Conservation (phyloP, 1,140 invertebrate genomes). For the Hylyphantes graminicola region DNA sequence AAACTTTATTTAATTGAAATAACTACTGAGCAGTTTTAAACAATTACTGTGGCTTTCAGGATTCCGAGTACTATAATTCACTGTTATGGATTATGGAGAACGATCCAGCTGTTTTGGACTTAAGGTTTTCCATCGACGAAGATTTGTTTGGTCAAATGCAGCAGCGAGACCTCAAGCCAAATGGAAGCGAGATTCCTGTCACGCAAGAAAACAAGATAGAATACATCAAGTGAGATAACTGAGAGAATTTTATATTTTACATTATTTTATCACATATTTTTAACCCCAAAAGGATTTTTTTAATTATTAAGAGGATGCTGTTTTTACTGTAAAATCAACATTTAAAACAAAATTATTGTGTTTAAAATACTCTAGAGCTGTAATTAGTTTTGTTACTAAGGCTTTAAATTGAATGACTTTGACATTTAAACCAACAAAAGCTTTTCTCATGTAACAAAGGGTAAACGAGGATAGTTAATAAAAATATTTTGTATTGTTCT, state of each 20-base stretch:
- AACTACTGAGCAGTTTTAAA: too few species aligned
- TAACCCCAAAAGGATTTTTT: neutral
- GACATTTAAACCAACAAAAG: too few species aligned
- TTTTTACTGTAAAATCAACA: neutral
- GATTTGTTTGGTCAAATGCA: slow-evolving; percentile 95
- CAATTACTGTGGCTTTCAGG: slow-evolving; percentile 67
- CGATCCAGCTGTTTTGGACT: slow-evolving; percentile 92
- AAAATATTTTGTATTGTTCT: too few species aligned
- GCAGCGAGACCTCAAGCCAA: slow-evolving; percentile 89
- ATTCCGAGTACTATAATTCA: slow-evolving; percentile 98
- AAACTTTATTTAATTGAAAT: too few species aligned
- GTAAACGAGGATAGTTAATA: too few species aligned
- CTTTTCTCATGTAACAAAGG: too few species aligned
- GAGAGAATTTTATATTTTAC: neutral
- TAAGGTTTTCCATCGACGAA: slow-evolving; percentile 96
- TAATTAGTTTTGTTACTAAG: too few species aligned
- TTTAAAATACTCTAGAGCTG: too few species aligned
- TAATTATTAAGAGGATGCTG: neutral
- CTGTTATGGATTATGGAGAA: slow-evolving; percentile 96
- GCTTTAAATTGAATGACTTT: too few species aligned
- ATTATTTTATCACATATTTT: neutral
- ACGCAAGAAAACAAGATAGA: slow-evolving; percentile 97
- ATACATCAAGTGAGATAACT: slow-evolving; percentile 85
- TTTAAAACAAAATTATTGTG: neutral
- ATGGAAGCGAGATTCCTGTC: slow-evolving; percentile 89